phyloP scores from a whole-genome alignment of 1,140 invertebrate species.

The Proales similis region DNA sequence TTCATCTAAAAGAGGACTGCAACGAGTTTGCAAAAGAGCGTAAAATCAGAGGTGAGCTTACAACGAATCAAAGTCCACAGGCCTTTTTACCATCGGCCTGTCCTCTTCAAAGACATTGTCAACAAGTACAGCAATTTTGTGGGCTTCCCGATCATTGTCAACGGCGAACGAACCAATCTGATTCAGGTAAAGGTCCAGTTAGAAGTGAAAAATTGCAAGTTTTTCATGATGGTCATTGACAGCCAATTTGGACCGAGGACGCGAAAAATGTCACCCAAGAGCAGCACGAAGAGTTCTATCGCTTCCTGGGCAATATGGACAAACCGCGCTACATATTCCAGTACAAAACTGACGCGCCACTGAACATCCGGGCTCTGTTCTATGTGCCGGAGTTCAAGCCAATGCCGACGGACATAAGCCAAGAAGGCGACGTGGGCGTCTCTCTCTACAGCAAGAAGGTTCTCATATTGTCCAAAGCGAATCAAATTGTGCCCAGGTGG shows the following conservation, averaged over 20 bases:
- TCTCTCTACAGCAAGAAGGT: slow-evolving; percentile 79
- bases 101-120: slow-evolving; percentile 64
- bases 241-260: slow-evolving; percentile 87
- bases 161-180: slow-evolving; percentile 74
- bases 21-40: slow-evolving; percentile 80
- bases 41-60: slow-evolving; percentile 63
- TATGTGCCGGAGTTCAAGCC: slow-evolving; percentile 82
- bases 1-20: slow-evolving; percentile 75
- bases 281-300: slow-evolving; percentile 78
- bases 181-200: slow-evolving; percentile 60
- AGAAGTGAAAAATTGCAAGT: slow-evolving; percentile 19
- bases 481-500: slow-evolving; percentile 86
- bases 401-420: slow-evolving; percentile 74
- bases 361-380: slow-evolving; percentile 79
- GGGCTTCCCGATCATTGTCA: slow-evolving; percentile 79
- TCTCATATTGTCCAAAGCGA: slow-evolving; percentile 79
- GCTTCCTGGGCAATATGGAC: slow-evolving; percentile 77
- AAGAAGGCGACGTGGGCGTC: slow-evolving; percentile 69
- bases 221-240: slow-evolving; percentile 44
- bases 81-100: slow-evolving; percentile 22
- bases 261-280: slow-evolving; percentile 74
- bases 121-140: slow-evolving; percentile 96
- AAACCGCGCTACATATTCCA: slow-evolving; percentile 59
- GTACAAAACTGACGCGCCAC: slow-evolving; percentile 71
- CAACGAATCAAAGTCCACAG: neutral